phyloP scores from a whole-genome alignment of 1,140 invertebrate genomes.

The Drosophila sulfurigaster region DNA sequence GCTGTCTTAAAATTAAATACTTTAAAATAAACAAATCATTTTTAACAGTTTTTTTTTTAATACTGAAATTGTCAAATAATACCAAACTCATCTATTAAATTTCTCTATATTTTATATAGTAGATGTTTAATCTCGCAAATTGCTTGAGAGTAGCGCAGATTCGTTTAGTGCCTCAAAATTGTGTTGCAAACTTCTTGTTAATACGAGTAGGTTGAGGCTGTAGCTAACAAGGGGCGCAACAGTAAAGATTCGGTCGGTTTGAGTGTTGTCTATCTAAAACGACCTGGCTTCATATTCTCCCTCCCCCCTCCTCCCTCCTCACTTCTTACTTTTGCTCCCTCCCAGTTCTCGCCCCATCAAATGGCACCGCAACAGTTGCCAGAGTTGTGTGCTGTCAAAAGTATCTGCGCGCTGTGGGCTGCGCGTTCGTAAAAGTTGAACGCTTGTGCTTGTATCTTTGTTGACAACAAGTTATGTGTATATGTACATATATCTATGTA shows the following conservation, averaged over 20 bases:
- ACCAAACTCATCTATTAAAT: too few species aligned
- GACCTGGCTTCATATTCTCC: too few species aligned
- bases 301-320: too few species aligned
- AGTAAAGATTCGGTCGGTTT: constrained; percentile 15
- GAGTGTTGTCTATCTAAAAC: constrained; percentile 49
- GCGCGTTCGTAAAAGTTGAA: constrained; percentile 36
- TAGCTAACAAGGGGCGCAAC: neutral
- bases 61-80: too few species aligned
- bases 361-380: constrained; percentile 23
- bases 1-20: too few species aligned
- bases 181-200: constrained; percentile 45
- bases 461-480: constrained; percentile 55
- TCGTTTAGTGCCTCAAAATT: too few species aligned
- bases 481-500: constrained; percentile 32
- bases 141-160: too few species aligned
- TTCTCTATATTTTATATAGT: too few species aligned
- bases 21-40: too few species aligned
- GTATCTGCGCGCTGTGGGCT: constrained; percentile 60
- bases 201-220: constrained; percentile 48
- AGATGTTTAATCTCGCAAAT: too few species aligned
- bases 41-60: too few species aligned
- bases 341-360: neutral
- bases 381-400: constrained; percentile 47
- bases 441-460: constrained; percentile 32
- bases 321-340: too few species aligned